A percentile compares a stretch with the other conserved stretches of the same genome.
These are phyloP conservation scores for Chionoecetes opilio DNA, from an alignment of 1,140 invertebrate genomes.

Conservation along the genomic window DNA sequence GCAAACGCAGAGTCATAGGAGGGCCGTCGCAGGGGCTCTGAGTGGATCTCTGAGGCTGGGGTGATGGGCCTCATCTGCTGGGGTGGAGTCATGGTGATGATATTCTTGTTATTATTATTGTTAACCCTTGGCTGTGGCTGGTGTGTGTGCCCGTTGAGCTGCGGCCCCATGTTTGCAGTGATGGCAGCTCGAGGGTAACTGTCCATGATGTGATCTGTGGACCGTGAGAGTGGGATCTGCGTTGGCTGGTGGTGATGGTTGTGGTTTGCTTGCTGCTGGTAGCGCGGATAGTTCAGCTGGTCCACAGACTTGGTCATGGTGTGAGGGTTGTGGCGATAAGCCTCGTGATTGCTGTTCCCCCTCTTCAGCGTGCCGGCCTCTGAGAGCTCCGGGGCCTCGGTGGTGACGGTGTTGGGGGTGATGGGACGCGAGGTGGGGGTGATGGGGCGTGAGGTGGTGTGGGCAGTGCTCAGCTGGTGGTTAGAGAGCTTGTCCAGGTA, in stretches of 20 bases:
- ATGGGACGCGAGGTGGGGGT: slow-evolving; percentile 65
- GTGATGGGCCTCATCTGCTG: slow-evolving; percentile 59
- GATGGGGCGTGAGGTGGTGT: slow-evolving; percentile 62
- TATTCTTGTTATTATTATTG: neutral
- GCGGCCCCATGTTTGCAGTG: slow-evolving; percentile 11
- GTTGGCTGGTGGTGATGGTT: neutral
- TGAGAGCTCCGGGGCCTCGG: slow-evolving; percentile 15
- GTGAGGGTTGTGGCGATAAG: slow-evolving; percentile 37
- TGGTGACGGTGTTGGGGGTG: slow-evolving; percentile 69
- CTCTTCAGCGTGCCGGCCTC: slow-evolving; percentile 37
- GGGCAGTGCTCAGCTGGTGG: slow-evolving; percentile 64
- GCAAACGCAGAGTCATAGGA: slow-evolving; percentile 40
- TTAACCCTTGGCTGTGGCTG: neutral
- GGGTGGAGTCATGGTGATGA: neutral
- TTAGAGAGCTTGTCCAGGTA: slow-evolving; percentile 76
- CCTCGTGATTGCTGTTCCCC: neutral
- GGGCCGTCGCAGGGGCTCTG: slow-evolving; percentile 42
- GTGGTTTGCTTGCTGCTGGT: neutral
- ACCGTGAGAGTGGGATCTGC: slow-evolving; percentile 31
- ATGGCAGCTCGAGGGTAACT: slow-evolving; percentile 48
- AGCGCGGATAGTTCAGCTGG: slow-evolving; percentile 45
- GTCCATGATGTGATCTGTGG: slow-evolving; percentile 63
- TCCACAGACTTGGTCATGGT: slow-evolving; percentile 69
- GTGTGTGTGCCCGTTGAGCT: slow-evolving; percentile 54
- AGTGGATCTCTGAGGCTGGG: slow-evolving; percentile 61